phyloP scores from a whole-genome alignment of 2,888 invertebrate genomes.

The Leptinotarsa juncta region DNA sequence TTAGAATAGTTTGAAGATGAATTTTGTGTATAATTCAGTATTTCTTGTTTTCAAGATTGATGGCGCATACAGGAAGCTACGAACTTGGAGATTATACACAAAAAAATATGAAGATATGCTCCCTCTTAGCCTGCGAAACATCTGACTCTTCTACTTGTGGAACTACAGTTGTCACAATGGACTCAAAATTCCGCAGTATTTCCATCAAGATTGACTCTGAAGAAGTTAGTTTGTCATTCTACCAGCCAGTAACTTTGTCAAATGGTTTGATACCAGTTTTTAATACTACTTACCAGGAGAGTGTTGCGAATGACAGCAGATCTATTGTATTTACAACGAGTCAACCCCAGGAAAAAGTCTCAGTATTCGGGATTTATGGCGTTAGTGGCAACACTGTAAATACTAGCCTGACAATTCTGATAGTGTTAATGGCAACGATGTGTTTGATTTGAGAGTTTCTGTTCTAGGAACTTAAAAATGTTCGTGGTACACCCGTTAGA shows the following conservation, averaged over 20 bases:
- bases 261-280: conserved; percentile 44
- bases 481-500: too few relatives aligned
- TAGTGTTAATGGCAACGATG: background rate
- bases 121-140: conserved; percentile 48
- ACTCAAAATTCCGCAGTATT: conserved; percentile 46
- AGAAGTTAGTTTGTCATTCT: conserved; percentile 38
- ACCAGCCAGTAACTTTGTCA: conserved; percentile 47
- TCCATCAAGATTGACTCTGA: conserved; percentile 42
- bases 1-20: too few relatives aligned
- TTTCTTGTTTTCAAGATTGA: conserved; percentile 25
- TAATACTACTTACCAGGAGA: conserved; percentile 43
- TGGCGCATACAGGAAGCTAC: conserved; percentile 46
- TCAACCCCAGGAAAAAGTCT: conserved; percentile 33
- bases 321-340: conserved; percentile 27
- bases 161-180: conserved; percentile 38
- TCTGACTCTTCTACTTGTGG: conserved; percentile 48
- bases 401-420: conserved; percentile 9
- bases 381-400: conserved; percentile 6
- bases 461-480: too few relatives aligned
- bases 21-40: background rate
- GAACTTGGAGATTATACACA: conserved; percentile 20
- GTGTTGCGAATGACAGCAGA: conserved; percentile 27
- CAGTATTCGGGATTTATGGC: conserved; percentile 47
- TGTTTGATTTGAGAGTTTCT: background rate
- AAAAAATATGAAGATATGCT: conserved; percentile 46